Base-by-base conservation (phyloP, 2,113 vertebrate species). In the Myotis davidii region DNA sequence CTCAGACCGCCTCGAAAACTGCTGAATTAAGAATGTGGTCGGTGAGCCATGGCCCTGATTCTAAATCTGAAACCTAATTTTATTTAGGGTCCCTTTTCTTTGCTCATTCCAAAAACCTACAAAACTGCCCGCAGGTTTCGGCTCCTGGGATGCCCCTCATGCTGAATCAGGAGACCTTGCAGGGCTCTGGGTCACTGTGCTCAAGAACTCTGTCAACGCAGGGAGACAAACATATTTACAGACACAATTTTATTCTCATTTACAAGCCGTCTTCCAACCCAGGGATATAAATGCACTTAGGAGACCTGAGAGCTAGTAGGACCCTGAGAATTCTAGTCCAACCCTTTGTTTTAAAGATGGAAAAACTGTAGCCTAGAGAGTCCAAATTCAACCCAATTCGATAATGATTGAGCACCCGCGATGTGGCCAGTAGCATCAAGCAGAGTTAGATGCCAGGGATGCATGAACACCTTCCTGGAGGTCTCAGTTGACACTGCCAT, bases 111-210 rank as follows among this genome's bases (percentile, higher is more conserved):
- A 21, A 52, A 84, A 34, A 27, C 27, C 64, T 69, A 2, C 6
- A 9, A 23, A 16, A 5, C 1, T 1, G 13, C 23, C 6, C 5
- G 2, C n/a, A 25, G 29, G 29, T 18, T 12, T 77, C 32, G 9
- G 54, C 17, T 52, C 67, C 50, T 70, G 67, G 2, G 23, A 50
- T 6, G 48, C 9, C 54, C 32, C 17, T 16, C 20, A 12, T 39
- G 69, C 21, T 9, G 6, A 21, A 27, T 16, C 25, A 32, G 88
- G 42, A 77, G 37, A 32, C 34, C 3, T 2, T 32, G 45, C 1
- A 14, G 50, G 70, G 17, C 23, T 32, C 12, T 14, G 6, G 2
- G 1, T 52, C 50, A 1, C 6, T 2, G 10, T 39, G 50, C 52
- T 83, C 69, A 87, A 34, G 14, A 34, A 54, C 61, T 64, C 76